These are phyloP conservation scores for Matsumyia berberina DNA, from an alignment of 2,888 invertebrate genomes.

Conservation along the genomic window DNA sequence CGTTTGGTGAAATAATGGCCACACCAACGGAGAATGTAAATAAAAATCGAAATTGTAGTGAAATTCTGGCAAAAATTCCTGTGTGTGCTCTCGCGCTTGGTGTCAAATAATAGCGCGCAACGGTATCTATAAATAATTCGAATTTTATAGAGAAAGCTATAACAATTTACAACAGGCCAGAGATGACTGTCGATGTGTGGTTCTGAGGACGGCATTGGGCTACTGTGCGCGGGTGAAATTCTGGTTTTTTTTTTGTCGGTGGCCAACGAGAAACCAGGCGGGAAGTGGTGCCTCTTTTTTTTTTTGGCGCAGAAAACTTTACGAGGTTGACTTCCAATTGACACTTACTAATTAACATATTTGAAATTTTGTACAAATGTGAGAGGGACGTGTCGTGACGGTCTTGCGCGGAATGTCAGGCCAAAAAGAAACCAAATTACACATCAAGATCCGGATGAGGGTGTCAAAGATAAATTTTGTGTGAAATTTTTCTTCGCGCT, in stretches of 20 bases:
- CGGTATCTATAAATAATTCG: conserved; percentile 45
- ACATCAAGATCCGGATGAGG: conserved; percentile 22
- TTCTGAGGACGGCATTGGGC: conserved; percentile 20
- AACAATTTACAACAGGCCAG: conserved; percentile 5
- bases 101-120: conserved; percentile 58
- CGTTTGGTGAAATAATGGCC: conserved; percentile 23
- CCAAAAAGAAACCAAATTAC: neutral
- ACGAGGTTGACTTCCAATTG: conserved; percentile 29
- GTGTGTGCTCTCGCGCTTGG: conserved; percentile 16
- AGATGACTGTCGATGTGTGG: neutral
- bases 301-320: conserved; percentile 22
- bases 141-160: conserved; percentile 39
- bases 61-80: conserved; percentile 29
- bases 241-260: neutral
- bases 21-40: conserved; percentile 38
- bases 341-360: conserved; percentile 59
- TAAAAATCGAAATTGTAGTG: conserved; percentile 41
- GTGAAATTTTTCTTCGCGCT: conserved; percentile 17
- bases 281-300: conserved; percentile 5
- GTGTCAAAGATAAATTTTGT: conserved; percentile 14
- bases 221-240: conserved; percentile 21
- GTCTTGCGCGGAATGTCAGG: conserved; percentile 3
- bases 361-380: conserved; percentile 38
- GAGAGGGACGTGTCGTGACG: neutral
- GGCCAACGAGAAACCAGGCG: neutral